phyloP scores from a whole-genome alignment of 2,113 vertebrate genomes.

The Eolophus roseicapilla region DNA sequence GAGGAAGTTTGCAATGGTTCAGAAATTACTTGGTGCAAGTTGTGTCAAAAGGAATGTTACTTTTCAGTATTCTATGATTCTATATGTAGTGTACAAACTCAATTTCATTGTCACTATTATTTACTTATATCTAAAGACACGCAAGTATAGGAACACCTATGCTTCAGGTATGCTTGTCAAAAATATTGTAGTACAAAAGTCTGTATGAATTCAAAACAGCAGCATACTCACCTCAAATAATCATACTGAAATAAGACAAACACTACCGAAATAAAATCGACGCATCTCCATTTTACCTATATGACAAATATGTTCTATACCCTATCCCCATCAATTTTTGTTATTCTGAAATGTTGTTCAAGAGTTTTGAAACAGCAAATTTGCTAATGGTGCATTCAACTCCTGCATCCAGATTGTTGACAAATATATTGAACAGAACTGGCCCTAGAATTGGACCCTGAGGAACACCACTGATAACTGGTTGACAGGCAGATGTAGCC shows the following conservation, averaged over 20 bases:
- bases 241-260: not conserved
- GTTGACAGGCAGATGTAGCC: not conserved
- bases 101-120: not conserved
- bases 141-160: not conserved
- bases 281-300: not conserved
- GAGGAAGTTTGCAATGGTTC: not conserved
- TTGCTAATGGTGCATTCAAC: not conserved
- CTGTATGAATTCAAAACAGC: not conserved
- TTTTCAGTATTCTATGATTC: not conserved
- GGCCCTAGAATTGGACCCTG: not conserved
- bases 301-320: not conserved
- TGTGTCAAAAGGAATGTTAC: not conserved
- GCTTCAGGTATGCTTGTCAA: not conserved
- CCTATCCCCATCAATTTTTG: not conserved
- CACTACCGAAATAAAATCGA: not conserved
- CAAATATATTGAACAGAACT: rapidly evolving
- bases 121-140: not conserved
- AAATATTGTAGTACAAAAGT: not conserved
- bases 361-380: not conserved
- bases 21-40: not conserved
- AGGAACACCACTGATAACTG: rapidly evolving
- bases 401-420: not conserved
- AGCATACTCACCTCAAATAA: not conserved
- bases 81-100: not conserved
- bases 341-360: not conserved